These are phyloP conservation scores for Psix sp. DNA, from an alignment of 1,140 invertebrate species.

Conservation along the genomic window DNA sequence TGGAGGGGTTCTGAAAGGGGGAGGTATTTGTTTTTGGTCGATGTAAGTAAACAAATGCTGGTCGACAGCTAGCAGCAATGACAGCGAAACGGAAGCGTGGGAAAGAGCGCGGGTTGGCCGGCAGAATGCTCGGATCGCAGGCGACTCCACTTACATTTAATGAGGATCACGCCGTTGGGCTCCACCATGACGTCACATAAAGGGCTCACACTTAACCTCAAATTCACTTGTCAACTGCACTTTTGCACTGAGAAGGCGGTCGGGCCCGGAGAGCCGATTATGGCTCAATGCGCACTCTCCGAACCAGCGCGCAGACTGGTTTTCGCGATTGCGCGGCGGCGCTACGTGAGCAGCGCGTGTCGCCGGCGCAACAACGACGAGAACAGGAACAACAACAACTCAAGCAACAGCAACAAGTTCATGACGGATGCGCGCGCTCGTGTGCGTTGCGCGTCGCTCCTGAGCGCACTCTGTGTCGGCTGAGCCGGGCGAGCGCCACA, in stretches of 20 bases:
- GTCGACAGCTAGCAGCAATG: not conserved
- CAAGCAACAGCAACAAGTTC: slow-evolving; percentile 11
- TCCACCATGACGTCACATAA: slow-evolving; percentile 29
- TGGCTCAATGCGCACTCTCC: not conserved
- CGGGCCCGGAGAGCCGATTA: not conserved
- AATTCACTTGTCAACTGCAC: not conserved
- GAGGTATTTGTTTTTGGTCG: no score
- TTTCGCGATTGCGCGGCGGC: not conserved
- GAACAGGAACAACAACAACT: slow-evolving; percentile 5
- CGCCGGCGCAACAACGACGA: slow-evolving; percentile 16
- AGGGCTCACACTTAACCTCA: slow-evolving; percentile 25
- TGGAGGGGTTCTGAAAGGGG: no score
- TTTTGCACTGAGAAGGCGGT: not conserved
- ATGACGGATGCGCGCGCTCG: slow-evolving; percentile 15
- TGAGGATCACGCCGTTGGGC: slow-evolving; percentile 44
- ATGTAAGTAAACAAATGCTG: no score
- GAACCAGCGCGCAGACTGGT: not conserved
- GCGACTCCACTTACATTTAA: slow-evolving; percentile 43
- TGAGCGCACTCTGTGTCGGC: slow-evolving; percentile 22
- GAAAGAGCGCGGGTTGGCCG: not conserved
- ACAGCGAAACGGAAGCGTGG: not conserved
- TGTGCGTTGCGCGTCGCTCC: slow-evolving; percentile 23
- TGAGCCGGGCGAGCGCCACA: slow-evolving; percentile 1
- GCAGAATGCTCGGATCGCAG: no score
- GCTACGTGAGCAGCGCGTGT: slow-evolving; percentile 4